Percentiles rank a stretch among this genome's conserved stretches.
phyloP scores from a whole-genome alignment of 1,140 invertebrate genomes.

The Luehdorfia chinensis region DNA sequence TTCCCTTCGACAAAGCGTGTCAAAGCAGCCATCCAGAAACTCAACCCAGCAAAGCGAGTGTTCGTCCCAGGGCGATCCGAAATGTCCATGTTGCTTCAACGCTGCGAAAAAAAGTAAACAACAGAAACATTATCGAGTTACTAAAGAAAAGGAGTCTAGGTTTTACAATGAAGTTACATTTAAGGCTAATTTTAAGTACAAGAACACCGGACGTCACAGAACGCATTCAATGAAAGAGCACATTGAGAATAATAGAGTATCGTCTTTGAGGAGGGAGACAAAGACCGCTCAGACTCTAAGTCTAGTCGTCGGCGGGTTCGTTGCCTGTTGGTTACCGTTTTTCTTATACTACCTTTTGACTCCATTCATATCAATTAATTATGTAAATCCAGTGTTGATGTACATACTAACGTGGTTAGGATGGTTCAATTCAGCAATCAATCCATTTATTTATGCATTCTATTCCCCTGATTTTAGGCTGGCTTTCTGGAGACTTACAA shows the following conservation, averaged over 20 bases:
- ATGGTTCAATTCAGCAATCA: slow-evolving; percentile 94
- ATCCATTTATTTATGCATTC: slow-evolving; percentile 92
- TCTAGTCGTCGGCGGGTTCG: slow-evolving; percentile 94
- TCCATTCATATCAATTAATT: slow-evolving; percentile 81
- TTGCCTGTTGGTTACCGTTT: slow-evolving; percentile 83
- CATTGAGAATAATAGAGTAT: slow-evolving; percentile 77
- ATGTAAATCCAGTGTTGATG: slow-evolving; percentile 82
- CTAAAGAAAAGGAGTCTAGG: slow-evolving; percentile 59
- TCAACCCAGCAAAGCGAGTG: slow-evolving; percentile 54
- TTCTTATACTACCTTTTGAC: slow-evolving; percentile 91
- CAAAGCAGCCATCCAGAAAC: slow-evolving; percentile 55
- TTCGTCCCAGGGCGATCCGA: slow-evolving; percentile 47
- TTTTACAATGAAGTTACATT: slow-evolving; percentile 64
- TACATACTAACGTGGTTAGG: slow-evolving; percentile 92
- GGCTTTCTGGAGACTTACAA: slow-evolving; percentile 89
- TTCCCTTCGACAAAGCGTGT: slow-evolving; percentile 56
- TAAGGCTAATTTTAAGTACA: slow-evolving; percentile 63
- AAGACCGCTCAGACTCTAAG: slow-evolving; percentile 95
- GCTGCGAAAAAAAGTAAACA: slow-evolving; percentile 46
- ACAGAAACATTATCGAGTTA: slow-evolving; percentile 29
- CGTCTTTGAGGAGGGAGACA: slow-evolving; percentile 84
- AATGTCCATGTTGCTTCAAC: slow-evolving; percentile 64
- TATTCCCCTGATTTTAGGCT: slow-evolving; percentile 90
- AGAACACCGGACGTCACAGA: slow-evolving; percentile 46
- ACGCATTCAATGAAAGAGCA: slow-evolving; percentile 63